These are phyloP conservation scores for Tarsius wallacei DNA, from an alignment of 2,797 vertebrate genomes.

Conservation along the genomic window DNA sequence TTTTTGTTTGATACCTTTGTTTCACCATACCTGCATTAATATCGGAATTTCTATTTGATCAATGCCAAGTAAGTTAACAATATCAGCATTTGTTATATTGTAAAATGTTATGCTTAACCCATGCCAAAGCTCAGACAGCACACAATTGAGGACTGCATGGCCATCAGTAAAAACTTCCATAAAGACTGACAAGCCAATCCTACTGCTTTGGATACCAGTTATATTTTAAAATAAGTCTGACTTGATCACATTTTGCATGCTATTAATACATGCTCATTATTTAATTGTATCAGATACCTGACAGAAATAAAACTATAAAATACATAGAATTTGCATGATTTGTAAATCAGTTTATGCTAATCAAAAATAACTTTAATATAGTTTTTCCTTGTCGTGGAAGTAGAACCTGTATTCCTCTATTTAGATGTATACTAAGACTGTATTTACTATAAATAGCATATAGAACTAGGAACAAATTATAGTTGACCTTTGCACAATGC, in stretches of 20 bases:
- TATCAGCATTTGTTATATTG: not conserved
- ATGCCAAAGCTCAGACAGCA: not conserved
- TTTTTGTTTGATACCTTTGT: not conserved
- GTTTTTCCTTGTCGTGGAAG: not conserved
- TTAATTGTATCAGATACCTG: not conserved
- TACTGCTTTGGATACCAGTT: not conserved
- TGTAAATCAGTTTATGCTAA: not conserved
- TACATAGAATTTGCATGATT: not conserved
- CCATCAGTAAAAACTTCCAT: not conserved
- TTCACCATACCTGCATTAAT: not conserved
- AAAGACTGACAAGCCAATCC: not conserved
- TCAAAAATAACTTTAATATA: not conserved
- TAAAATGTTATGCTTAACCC: not conserved
- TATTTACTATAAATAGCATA: not conserved
- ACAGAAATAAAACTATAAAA: not conserved
- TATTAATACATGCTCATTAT: not conserved
- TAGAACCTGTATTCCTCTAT: not conserved
- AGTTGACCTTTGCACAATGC: not conserved
- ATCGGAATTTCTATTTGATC: not conserved
- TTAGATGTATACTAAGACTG: not conserved
- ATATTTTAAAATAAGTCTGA: not conserved
- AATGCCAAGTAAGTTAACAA: not conserved
- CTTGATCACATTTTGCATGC: not conserved
- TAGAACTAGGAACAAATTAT: not conserved
- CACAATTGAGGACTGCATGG: not conserved